phyloP scores from a whole-genome alignment of 2,888 invertebrate species.

The Megastigmus dorsalis region DNA sequence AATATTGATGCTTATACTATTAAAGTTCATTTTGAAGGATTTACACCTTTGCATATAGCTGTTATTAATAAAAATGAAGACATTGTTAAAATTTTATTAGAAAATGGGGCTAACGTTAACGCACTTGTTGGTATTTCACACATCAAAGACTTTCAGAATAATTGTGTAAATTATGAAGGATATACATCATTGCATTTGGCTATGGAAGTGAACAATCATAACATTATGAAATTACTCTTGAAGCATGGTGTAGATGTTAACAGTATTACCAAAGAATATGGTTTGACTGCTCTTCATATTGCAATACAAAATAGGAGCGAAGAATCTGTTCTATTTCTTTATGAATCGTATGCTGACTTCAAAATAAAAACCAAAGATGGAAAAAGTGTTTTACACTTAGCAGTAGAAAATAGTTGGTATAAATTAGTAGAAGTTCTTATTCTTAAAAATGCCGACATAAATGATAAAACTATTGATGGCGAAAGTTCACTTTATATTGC shows the following conservation, averaged over 20 bases:
- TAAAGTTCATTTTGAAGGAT: background rate
- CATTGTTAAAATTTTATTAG: slow-evolving; percentile 7
- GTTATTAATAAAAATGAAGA: slow-evolving; percentile 4
- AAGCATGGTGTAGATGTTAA: slow-evolving; percentile 30
- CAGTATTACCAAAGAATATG: slow-evolving; percentile 5
- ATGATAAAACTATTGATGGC: slow-evolving; percentile 5
- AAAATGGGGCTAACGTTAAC: slow-evolving; percentile 15
- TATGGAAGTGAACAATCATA: background rate
- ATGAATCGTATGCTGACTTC: too few relatives aligned
- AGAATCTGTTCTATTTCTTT: slow-evolving; percentile 8
- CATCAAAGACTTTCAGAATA: background rate
- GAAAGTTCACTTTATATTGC: slow-evolving; percentile 26
- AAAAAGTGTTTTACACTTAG: slow-evolving; percentile 35
- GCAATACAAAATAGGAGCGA: slow-evolving; percentile 14
- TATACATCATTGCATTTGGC: slow-evolving; percentile 42
- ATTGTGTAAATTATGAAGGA: background rate
- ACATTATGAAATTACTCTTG: slow-evolving; percentile 14
- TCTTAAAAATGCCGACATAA: background rate
- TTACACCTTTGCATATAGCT: slow-evolving; percentile 27
- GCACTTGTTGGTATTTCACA: background rate
- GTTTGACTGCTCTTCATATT: slow-evolving; percentile 34
- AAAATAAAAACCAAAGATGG: slow-evolving; percentile 24
- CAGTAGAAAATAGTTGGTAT: slow-evolving; percentile 29
- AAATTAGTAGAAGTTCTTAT: slow-evolving; percentile 26
- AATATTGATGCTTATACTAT: slow-evolving; percentile 17